These are phyloP conservation scores for Myrmecophaga tridactyla DNA, from an alignment of 2,113 vertebrate genomes.

Conservation along the genomic window DNA sequence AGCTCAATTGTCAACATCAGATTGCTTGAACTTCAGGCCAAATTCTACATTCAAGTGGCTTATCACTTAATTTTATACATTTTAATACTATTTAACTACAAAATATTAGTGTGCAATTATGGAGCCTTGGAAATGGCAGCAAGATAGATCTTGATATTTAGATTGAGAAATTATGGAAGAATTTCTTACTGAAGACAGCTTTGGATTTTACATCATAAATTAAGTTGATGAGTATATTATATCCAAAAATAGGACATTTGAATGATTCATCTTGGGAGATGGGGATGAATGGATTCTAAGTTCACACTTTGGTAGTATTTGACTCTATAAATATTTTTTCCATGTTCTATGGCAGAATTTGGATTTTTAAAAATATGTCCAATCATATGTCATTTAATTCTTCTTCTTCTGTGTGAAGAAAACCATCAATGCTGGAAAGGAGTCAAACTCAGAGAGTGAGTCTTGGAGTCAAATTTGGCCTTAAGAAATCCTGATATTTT, in stretches of 20 bases:
- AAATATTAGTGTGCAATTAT: not conserved
- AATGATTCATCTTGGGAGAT: not conserved
- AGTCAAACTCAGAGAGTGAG: not conserved
- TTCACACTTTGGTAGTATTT: not conserved
- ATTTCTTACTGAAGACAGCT: slow-evolving; percentile 22
- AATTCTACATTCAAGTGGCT: not conserved
- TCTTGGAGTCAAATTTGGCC: not conserved
- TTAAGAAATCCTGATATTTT: not conserved
- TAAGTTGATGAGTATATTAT: not conserved
- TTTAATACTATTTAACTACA: slow-evolving; percentile 16
- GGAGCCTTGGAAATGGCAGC: not conserved
- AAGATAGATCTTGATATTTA: slow-evolving; percentile 14
- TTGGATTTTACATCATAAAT: not conserved
- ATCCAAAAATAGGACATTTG: not conserved
- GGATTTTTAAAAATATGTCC: not conserved
- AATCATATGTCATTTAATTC: not conserved
- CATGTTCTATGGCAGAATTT: not conserved
- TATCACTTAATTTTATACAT: not conserved
- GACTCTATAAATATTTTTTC: not conserved
- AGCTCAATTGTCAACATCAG: not conserved
- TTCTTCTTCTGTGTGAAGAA: slow-evolving; percentile 1
- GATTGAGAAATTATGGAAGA: not conserved
- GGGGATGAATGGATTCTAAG: not conserved
- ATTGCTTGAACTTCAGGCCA: slow-evolving; percentile 7
- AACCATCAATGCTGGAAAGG: not conserved